Base-by-base conservation (phyloP, 2,888 invertebrate species). In the Busseola fusca region DNA sequence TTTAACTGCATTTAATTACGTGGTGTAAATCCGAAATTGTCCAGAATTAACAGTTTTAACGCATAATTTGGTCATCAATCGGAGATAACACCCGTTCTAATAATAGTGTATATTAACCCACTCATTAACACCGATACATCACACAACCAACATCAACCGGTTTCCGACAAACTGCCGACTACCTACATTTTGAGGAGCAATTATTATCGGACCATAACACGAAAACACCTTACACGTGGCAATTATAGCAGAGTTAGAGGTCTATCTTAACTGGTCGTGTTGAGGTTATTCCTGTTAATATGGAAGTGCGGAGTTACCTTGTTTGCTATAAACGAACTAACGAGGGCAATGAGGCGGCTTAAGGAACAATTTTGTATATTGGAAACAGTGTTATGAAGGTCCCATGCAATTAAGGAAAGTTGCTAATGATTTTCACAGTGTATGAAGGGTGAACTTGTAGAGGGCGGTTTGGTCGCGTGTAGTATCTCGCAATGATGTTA, bases 111-210 rank as follows among this genome's bases (percentile, higher is more conserved):
- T 72, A 74, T 76, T 76, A 75, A 80, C 76, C 65, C 65, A 66
- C 68, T 83, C 72, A 76, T 78, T 72, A 80, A 76, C 76, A 76
- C 62, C 70, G 62, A 78, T 80, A 80, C 72, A 85, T 80, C 65
- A 74, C 57, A 74, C 64, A 76, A 63, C 69, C 45, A 76, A 75
- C 72, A 74, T 77, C 65, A 69, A 72, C 66, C 64, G 42, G 57
- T 83, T 74, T 64, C 74, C 73, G 59, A 68, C 73, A 80, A 81
- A 80, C 84, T 85, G 85, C 87, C 82, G 85, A 84, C 84, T 86
- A 87, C 85, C 86, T 82, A 84, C 85, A 87, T 87, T 86, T 87
- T 85, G 80, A 82, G 79, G 83, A 87, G 87, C 85, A 87, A 90
- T 90, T 89, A 87, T 64, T 80, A 76, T 48, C 40, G 18, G 48